Evolutionary conservation across 2,888 invertebrate genomes (phyloP), one percentile per base, ranked within the genome.

Genomic region (Drosophila antonietae): DNA sequence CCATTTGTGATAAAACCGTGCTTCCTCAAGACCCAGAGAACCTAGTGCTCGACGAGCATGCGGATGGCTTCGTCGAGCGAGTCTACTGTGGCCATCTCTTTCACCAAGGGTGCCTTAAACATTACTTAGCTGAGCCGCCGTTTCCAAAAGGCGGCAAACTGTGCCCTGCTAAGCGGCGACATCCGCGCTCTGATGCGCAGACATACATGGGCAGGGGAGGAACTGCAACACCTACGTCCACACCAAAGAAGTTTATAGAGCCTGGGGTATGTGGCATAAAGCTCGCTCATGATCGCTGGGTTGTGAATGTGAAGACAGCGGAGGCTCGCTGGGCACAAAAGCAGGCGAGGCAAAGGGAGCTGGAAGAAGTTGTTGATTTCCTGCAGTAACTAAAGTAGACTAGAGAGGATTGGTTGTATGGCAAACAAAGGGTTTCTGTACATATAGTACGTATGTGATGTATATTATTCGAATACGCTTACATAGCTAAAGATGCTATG

Each of bases 281-380:
- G 80, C 94, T 96, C 71, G 95, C 94, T 80, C 96, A 96, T 88
- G 95, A 96, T 77, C 96, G 96, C 85, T 96, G 96, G 95, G 94
- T 95, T 62, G 91, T 96, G 7, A 94, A 94, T 58, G 95, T 96
- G 33, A 95, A 95, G 88, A 92, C 96, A 39, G 95, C 96, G 0
- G 96, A 96, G 91, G 94, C 95, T 55, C 93, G 96, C 55, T 96
- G 96, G 96, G 96, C 96, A 2, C 96, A 96, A 88, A 95, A 96
- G 86, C 95, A 96, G 91, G 96, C 96, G 3, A 94, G 95, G 63
- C 94, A 95, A 80, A 93, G 96, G 71, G 96, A 96, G 90, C 92
- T 96, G 20, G 95, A 95, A 52, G 96, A 96, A 93, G 96, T 96
- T 10, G 94, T 95, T 2, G 96, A 96, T 83, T 96, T 96, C 91